phyloP scores from a whole-genome alignment of 1,140 invertebrate species.

The Formica exsecta region DNA sequence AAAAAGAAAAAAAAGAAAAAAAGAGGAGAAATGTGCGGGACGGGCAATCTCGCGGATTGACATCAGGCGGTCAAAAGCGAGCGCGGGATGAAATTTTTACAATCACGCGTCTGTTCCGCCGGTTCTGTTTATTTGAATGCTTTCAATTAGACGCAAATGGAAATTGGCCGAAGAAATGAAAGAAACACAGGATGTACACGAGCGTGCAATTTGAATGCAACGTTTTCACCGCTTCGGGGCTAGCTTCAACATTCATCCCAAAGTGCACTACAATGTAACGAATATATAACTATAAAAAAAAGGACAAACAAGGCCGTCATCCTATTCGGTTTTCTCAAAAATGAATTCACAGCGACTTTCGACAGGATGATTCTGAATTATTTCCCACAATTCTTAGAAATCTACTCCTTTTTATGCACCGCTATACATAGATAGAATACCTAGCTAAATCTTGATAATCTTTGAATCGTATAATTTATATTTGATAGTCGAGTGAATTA shows the following conservation, averaged over 20 bases:
- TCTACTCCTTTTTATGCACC: background rate
- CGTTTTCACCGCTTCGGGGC: conserved; percentile 41
- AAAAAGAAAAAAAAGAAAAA: background rate
- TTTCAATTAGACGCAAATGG: conserved; percentile 65
- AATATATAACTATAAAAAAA: conserved; percentile 56
- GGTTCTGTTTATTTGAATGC: conserved; percentile 63
- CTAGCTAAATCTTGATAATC: background rate
- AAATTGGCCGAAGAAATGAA: conserved; percentile 61
- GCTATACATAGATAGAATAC: background rate
- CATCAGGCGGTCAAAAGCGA: conserved; percentile 53
- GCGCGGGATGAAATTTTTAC: conserved; percentile 57
- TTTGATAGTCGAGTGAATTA: background rate
- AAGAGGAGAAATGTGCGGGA: conserved; percentile 4
- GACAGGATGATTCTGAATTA: conserved; percentile 28
- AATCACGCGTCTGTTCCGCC: conserved; percentile 39
- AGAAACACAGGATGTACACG: conserved; percentile 49
- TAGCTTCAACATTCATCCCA: conserved; percentile 7
- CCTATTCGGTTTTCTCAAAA: conserved; percentile 15
- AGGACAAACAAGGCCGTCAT: background rate
- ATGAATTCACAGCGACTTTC: conserved; percentile 35
- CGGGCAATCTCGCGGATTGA: conserved; percentile 53
- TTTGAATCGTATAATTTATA: background rate
- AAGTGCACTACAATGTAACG: conserved; percentile 51
- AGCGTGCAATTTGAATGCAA: conserved; percentile 45
- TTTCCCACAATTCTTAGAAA: background rate